Percentiles rank a stretch among this genome's conserved stretches.
These are phyloP conservation scores for Thaumetopoea pityocampa DNA, from an alignment of 1,140 invertebrate species.

Conservation along the genomic window DNA sequence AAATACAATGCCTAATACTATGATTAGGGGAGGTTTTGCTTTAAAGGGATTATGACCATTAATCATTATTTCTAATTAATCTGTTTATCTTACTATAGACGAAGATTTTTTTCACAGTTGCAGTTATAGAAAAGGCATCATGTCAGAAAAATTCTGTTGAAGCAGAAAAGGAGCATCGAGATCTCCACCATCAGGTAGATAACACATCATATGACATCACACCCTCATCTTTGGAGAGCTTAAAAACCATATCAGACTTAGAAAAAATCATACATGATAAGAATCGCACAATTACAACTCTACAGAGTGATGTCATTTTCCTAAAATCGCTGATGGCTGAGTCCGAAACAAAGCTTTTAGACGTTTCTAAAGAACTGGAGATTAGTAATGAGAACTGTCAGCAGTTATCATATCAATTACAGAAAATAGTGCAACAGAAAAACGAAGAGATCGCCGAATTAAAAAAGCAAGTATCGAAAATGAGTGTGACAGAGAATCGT, in stretches of 20 bases:
- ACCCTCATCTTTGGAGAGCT: slow-evolving; percentile 49
- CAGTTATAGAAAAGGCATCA: slow-evolving; percentile 30
- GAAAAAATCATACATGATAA: slow-evolving; percentile 61
- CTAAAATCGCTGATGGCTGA: slow-evolving; percentile 55
- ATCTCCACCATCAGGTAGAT: slow-evolving; percentile 49
- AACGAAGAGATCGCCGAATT: slow-evolving; percentile 65
- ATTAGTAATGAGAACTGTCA: slow-evolving; percentile 55
- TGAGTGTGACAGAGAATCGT: slow-evolving; percentile 56
- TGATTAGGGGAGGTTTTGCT: too few species aligned
- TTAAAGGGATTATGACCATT: too few species aligned
- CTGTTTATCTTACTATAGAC: too few species aligned
- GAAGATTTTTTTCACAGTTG: slow-evolving; percentile 38
- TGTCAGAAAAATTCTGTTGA: slow-evolving; percentile 25
- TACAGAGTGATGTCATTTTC: slow-evolving; percentile 57
- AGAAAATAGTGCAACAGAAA: slow-evolving; percentile 63
- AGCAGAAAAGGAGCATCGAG: slow-evolving; percentile 28
- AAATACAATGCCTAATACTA: too few species aligned
- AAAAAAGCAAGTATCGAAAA: slow-evolving; percentile 55
- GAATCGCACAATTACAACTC: slow-evolving; percentile 51
- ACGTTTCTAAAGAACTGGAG: slow-evolving; percentile 53
- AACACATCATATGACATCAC: slow-evolving; percentile 44
- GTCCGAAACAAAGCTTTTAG: slow-evolving; percentile 55
- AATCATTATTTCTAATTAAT: too few species aligned
- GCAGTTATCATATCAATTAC: slow-evolving; percentile 55
- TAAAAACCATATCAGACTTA: slow-evolving; percentile 58